Evolutionary conservation across 1,140 invertebrate species (phyloP), one percentile per base, ranked within the genome.

Genomic region (Metopolophium dirhodum): DNA sequence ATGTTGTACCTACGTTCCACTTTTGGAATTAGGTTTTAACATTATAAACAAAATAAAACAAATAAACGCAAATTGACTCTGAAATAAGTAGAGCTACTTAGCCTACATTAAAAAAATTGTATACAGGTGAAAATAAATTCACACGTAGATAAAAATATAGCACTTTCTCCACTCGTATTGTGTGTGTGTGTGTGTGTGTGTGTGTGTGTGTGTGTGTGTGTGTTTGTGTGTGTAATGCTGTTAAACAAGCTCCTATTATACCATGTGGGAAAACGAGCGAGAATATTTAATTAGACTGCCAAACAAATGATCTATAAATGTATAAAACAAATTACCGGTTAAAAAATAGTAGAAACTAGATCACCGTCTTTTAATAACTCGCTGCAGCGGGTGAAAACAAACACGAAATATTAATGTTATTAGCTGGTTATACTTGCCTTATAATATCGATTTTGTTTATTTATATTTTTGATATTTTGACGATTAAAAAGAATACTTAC

Each of bases 311-410:
- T 90, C 26, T 68, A 30, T 90, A 45, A 41, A 68, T 68, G 30
- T 30, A n/a, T 68, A 41, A 7, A 61, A 26, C 30, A 41, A 68
- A 45, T 68, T 90, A 90, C 89, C 57, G 54, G 89, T 90, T 90
- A 68, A 68, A 35, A 90, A 90, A 90, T 68, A 22, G 45, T 90
- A 90, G 89, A 90, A 90, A 90, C 45, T 41, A n/a, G 54, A 68
- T 37, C 26, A 57, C n/a, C 22, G 54, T 22, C 41, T 45, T 77
- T 47, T 20, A 26, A 45, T 68, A 68, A 90, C 47, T 68, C 0
- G 89, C 37, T 37, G 37, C 20, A 7, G 20, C 14, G 8, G 37
- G 89, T 90, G 57, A 90, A 90, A 90, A 45, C 26, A 26, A 90
- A 61, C 26, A 51, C 18, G n/a, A 54, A 54, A 37, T 54, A 35